These are phyloP conservation scores for Amorpha juglandis DNA, from an alignment of 2,888 invertebrate species.

Conservation along the genomic window DNA sequence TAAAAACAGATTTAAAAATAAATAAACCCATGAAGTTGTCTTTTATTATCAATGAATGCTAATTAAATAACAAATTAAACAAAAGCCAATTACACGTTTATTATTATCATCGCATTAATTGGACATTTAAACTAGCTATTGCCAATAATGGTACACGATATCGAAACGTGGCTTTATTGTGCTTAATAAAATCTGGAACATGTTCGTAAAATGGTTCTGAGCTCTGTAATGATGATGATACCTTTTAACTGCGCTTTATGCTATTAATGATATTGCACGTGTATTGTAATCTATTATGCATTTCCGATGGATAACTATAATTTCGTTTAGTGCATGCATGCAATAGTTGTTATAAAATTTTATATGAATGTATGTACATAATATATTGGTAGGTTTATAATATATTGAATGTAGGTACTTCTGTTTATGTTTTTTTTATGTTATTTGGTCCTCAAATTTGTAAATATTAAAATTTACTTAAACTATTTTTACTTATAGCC, in stretches of 20 bases:
- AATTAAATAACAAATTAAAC: slow-evolving; percentile 35
- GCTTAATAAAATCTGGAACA: slow-evolving; percentile 27
- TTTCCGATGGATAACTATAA: not conserved
- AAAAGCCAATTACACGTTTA: slow-evolving; percentile 44
- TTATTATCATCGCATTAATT: slow-evolving; percentile 42
- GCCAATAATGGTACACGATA: slow-evolving; percentile 40
- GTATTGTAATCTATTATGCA: not conserved
- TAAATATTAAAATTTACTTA: too few relatives aligned
- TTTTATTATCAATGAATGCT: slow-evolving; percentile 23
- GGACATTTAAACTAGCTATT: slow-evolving; percentile 43
- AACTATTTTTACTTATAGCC: too few relatives aligned
- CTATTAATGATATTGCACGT: slow-evolving; percentile 31
- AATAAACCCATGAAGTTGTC: slow-evolving; percentile 16
- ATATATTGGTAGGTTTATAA: too few relatives aligned
- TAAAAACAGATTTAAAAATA: slow-evolving; percentile 14
- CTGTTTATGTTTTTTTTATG: not conserved
- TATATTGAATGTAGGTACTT: too few relatives aligned
- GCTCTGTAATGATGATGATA: slow-evolving; percentile 38
- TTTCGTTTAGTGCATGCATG: not conserved
- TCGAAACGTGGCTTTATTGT: slow-evolving; percentile 27
- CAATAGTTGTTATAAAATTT: too few relatives aligned
- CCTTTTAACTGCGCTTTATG: slow-evolving; percentile 41
- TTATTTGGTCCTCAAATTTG: too few relatives aligned
- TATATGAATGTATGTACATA: too few relatives aligned
- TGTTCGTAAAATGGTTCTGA: slow-evolving; percentile 28